A percentile compares a stretch with the other conserved stretches of the same genome.
phyloP scores from a whole-genome alignment of 2,113 vertebrate species.

The Perccottus glenii region DNA sequence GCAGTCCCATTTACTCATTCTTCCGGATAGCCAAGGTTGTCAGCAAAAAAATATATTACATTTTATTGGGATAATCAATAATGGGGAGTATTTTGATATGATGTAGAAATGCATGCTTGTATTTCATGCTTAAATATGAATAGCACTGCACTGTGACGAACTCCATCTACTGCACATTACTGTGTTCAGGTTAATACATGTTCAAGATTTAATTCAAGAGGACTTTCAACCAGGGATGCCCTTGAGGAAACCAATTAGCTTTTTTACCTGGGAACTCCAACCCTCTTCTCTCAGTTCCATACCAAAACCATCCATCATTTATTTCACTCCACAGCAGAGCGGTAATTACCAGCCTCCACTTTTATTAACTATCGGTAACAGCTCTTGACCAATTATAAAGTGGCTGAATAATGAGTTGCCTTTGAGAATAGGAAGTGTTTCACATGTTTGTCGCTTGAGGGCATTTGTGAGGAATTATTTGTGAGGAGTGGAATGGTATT shows the following conservation, averaged over 20 bases:
- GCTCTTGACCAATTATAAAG: slow-evolving; percentile 61
- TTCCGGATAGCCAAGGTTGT: no score
- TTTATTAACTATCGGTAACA: slow-evolving; percentile 58
- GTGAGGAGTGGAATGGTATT: slow-evolving; percentile 15
- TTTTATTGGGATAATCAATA: no score
- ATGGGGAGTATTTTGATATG: no score
- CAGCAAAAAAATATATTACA: no score
- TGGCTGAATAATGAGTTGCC: slow-evolving; percentile 51
- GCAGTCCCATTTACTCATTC: not conserved
- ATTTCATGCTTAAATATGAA: not conserved
- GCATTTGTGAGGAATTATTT: slow-evolving; percentile 38
- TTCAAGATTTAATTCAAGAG: slow-evolving; percentile 44
- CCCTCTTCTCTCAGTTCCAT: slow-evolving; percentile 25
- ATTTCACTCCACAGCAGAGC: slow-evolving; percentile 24
- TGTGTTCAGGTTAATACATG: slow-evolving; percentile 45
- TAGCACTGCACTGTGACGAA: slow-evolving; percentile 5
- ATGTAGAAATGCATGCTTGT: no score
- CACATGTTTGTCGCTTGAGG: slow-evolving; percentile 45
- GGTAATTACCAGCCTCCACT: slow-evolving; percentile 56
- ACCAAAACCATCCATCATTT: slow-evolving; percentile 51
- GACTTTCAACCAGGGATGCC: slow-evolving; percentile 28
- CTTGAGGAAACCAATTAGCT: slow-evolving; percentile 61
- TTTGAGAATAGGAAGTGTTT: slow-evolving; percentile 15
- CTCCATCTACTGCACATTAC: slow-evolving; percentile 6
- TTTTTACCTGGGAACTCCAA: slow-evolving; percentile 32